A percentile compares a stretch with the other conserved stretches of the same genome.
phyloP scores from a whole-genome alignment of 1,140 invertebrate genomes.

The Anagrus nilaparvatae region DNA sequence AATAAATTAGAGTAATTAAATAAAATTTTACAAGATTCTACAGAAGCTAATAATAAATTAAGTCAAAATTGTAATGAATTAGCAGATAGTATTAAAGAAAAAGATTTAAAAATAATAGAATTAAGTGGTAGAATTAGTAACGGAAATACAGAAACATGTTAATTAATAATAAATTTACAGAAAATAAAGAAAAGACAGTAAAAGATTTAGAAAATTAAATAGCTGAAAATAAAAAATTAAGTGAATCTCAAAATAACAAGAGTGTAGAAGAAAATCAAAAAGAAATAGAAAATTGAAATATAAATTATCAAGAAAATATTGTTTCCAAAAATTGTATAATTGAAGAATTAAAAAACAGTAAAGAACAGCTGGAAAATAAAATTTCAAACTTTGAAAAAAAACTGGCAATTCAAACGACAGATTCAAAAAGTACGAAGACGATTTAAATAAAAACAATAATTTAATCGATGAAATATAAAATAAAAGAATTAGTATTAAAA shows the following conservation, averaged over 20 bases:
- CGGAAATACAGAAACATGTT: slow-evolving; percentile 15
- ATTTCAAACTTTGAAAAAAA: slow-evolving; percentile 23
- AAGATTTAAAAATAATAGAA: slow-evolving; percentile 14
- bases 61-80: slow-evolving; percentile 15
- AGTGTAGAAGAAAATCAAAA: slow-evolving; percentile 9
- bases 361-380: slow-evolving; percentile 19
- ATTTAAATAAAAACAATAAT: slow-evolving; percentile 18
- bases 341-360: slow-evolving; percentile 12
- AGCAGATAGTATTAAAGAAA: slow-evolving; percentile 1
- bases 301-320: slow-evolving; percentile 5
- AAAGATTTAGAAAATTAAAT: slow-evolving; percentile 6
- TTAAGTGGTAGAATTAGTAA: slow-evolving; percentile 12
- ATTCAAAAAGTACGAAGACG: slow-evolving; percentile 14
- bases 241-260: neutral
- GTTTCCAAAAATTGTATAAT: slow-evolving; percentile 16
- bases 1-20: slow-evolving; percentile 19
- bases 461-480: too few relatives aligned
- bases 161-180: slow-evolving; percentile 9
- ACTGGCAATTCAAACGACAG: slow-evolving; percentile 9
- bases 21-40: slow-evolving; percentile 18
- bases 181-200: slow-evolving; percentile 11
- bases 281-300: slow-evolving; percentile 12
- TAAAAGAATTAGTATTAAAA: too few relatives aligned
- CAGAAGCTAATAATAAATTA: slow-evolving; percentile 13
- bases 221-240: slow-evolving; percentile 1